A percentile compares a stretch with the other conserved stretches of the same genome.
Conservation (phyloP, 2,888 invertebrate species). For the Mellilla xanthometata region DNA sequence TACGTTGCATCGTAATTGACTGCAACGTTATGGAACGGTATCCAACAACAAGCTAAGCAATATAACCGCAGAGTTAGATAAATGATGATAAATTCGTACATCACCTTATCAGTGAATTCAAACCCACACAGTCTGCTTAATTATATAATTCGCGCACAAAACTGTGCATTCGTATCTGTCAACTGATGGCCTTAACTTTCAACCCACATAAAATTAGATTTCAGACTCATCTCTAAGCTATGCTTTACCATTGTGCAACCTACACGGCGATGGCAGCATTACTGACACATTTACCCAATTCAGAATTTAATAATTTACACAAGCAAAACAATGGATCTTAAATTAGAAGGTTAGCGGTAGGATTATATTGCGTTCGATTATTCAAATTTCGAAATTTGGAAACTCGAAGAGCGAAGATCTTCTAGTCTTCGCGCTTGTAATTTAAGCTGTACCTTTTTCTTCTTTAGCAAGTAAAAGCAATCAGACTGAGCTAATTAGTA, state of each 20-base stretch:
- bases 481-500: conserved; percentile 15
- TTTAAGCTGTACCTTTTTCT: background rate
- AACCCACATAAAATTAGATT: conserved; percentile 59
- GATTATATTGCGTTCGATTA: conserved; percentile 43
- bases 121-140: conserved; percentile 35
- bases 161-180: conserved; percentile 67
- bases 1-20: conserved; percentile 44
- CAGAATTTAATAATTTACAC: conserved; percentile 64
- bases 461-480: background rate
- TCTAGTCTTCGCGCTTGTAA: conserved; percentile 1
- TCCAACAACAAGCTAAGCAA: conserved; percentile 31
- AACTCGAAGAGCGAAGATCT: conserved; percentile 17
- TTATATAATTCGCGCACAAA: conserved; percentile 56
- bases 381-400: conserved; percentile 49
- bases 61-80: conserved; percentile 22
- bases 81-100: conserved; percentile 23
- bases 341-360: conserved; percentile 59
- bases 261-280: conserved; percentile 48
- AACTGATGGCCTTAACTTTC: conserved; percentile 66
- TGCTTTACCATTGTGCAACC: conserved; percentile 64
- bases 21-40: conserved; percentile 51
- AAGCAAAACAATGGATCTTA: conserved; percentile 67
- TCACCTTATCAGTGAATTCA: conserved; percentile 45
- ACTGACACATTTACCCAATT: conserved; percentile 72
- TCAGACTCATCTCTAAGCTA: conserved; percentile 60